Percentiles rank a stretch among this genome's conserved stretches.
phyloP scores from a whole-genome alignment of 1,140 invertebrate genomes.

The Triops cancriformis region DNA sequence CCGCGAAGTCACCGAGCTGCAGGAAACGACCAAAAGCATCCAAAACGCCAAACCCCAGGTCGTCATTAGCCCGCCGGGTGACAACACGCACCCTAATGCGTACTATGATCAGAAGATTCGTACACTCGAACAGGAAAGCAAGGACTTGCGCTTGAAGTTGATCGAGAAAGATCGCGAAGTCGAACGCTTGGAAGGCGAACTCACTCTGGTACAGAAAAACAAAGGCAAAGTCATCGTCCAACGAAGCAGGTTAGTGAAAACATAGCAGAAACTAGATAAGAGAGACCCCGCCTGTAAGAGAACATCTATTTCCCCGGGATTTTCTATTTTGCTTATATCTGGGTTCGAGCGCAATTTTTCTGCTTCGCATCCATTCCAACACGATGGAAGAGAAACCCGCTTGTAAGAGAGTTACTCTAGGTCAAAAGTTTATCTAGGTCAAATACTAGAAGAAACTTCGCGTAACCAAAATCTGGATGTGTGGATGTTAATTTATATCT shows the following conservation, averaged over 20 bases:
- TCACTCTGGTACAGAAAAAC: constrained; percentile 50
- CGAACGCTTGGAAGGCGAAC: constrained; percentile 61
- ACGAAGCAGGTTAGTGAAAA: constrained; percentile 34
- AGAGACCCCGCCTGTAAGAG: constrained; percentile 36
- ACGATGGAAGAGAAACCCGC: too few species aligned
- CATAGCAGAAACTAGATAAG: constrained; percentile 42
- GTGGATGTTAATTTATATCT: too few species aligned
- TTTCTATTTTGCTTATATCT: too few species aligned
- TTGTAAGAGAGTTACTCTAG: too few species aligned
- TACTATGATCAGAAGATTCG: constrained; percentile 60
- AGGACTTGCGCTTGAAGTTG: constrained; percentile 60
- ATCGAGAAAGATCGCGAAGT: constrained; percentile 74
- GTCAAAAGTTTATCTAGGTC: too few species aligned
- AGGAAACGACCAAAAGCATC: constrained; percentile 50
- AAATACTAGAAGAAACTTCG: too few species aligned
- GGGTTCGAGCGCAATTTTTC: too few species aligned
- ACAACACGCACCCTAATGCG: constrained; percentile 38
- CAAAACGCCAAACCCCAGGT: constrained; percentile 33
- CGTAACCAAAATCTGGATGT: too few species aligned
- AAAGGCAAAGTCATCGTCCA: constrained; percentile 35
- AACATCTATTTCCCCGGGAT: too few species aligned
- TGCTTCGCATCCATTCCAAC: too few species aligned
- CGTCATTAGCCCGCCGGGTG: constrained; percentile 34
- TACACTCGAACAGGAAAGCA: constrained; percentile 54
- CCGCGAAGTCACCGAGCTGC: constrained; percentile 64